Evolutionary conservation across 2,113 vertebrate species (phyloP), one percentile per base, ranked within the genome.

Genomic region (Dissostichus mawsoni): DNA sequence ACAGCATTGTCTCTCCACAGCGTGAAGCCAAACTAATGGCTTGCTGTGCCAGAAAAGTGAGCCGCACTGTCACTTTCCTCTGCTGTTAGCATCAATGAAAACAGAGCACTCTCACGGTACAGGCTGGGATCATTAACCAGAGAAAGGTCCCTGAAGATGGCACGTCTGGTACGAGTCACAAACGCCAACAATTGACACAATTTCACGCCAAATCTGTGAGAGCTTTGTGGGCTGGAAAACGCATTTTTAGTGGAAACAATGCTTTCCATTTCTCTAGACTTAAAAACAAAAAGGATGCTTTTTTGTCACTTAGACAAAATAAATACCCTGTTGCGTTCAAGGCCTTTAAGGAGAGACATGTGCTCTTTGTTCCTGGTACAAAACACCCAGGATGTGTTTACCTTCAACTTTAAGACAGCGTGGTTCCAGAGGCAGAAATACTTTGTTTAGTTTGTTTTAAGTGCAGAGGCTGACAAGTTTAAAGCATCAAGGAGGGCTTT

Each of bases 111-210:
- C 70, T 75, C n/a, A 12, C 62, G 69, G 57, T 80, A 41, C 71
- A 81, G 73, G 56, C 66, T 1, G 13, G 18, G n/a, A 41, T 83
- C 81, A 87, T 91, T 88, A 90, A 76, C 62, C 78, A 78, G 53
- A 59, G 79, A 83, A 66, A 56, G 64, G 70, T 85, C 81, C 83
- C 73, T 72, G 41, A 76, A 78, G 56, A 73, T 81, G 74, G 41
- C 14, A 5, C 8, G n/a, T 17, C 33, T 80, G 71, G 45, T 67
- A 29, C 44, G 8, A 58, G 25, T 68, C 45, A 50, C 69, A 76
- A 72, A 69, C 23, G 29, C 47, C 62, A 69, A 69, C 11, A 77
- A 11, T 56, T 78, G 61, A 76, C 82, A 85, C 70, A 78, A 66
- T 51, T 16, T 5, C 44, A 57, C 63, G 0, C 5, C 36, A 36